These are phyloP conservation scores for Sesia bembeciformis DNA, from an alignment of 2,888 invertebrate species.

Conservation along the genomic window DNA sequence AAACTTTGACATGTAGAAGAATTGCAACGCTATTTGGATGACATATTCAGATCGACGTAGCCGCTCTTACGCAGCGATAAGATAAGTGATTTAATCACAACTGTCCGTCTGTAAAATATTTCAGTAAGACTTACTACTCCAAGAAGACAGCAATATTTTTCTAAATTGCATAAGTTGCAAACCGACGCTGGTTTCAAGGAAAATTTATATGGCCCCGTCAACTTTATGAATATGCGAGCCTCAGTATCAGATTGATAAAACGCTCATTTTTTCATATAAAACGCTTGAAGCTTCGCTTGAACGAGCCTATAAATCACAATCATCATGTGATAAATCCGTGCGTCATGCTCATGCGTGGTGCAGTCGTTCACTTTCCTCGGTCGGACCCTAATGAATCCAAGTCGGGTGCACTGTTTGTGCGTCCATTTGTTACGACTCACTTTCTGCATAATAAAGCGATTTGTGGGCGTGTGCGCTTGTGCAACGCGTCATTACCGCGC, in stretches of 20 bases:
- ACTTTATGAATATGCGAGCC: constrained; percentile 59
- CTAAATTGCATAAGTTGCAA: too few relatives aligned
- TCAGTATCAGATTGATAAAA: constrained; percentile 37
- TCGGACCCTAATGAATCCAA: constrained; percentile 22
- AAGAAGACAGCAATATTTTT: too few relatives aligned
- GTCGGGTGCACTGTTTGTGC: constrained; percentile 14
- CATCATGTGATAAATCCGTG: constrained; percentile 28
- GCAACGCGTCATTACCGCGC: constrained; percentile 30
- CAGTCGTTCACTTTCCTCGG: constrained; percentile 27
- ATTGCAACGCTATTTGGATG: too few relatives aligned
- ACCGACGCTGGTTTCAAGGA: not conserved
- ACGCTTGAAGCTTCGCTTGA: constrained; percentile 10
- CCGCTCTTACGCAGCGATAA: too few relatives aligned
- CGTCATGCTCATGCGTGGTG: constrained; percentile 6
- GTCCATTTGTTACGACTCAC: constrained; percentile 39
- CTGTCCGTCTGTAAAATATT: too few relatives aligned
- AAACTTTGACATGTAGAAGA: too few relatives aligned
- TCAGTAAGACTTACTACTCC: too few relatives aligned
- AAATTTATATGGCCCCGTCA: constrained; percentile 39
- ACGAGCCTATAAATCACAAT: constrained; percentile 37
- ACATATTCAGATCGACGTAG: too few relatives aligned
- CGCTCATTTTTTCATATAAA: constrained; percentile 44
- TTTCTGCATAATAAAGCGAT: constrained; percentile 50
- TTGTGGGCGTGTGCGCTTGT: constrained; percentile 31
- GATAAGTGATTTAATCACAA: too few relatives aligned